A percentile compares a stretch with the other conserved stretches of the same genome.
These are phyloP conservation scores for Aphidius gifuensis DNA, from an alignment of 1,140 invertebrate genomes.

Conservation along the genomic window DNA sequence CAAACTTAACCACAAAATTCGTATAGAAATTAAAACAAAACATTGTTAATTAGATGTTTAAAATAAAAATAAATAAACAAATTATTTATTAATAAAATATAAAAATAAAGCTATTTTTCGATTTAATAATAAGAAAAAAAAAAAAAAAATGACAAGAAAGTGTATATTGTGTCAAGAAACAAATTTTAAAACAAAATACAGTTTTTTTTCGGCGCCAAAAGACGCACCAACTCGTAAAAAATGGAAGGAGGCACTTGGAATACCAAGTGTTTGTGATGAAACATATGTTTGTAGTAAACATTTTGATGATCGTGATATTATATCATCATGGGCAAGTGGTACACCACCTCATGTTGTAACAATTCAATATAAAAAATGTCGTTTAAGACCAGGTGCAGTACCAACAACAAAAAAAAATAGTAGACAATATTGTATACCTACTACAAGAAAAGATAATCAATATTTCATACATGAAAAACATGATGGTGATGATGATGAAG, in stretches of 20 bases:
- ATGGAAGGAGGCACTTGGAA: slow-evolving; percentile 45
- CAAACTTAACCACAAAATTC: too few relatives aligned
- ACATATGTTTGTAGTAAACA: slow-evolving; percentile 51
- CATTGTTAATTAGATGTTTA: too few relatives aligned
- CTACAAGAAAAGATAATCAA: too few relatives aligned
- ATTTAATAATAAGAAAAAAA: too few relatives aligned
- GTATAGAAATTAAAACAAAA: too few relatives aligned
- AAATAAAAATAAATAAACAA: too few relatives aligned
- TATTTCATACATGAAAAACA: too few relatives aligned
- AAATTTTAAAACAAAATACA: slow-evolving; percentile 48
- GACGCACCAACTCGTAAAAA: slow-evolving; percentile 43
- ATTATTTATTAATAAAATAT: too few relatives aligned
- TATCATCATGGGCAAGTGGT: slow-evolving; percentile 50
- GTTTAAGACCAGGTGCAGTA: slow-evolving; percentile 44
- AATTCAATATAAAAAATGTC: slow-evolving; percentile 52
- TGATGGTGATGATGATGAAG: too few relatives aligned
- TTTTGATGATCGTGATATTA: slow-evolving; percentile 46
- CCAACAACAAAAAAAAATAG: slow-evolving; percentile 28
- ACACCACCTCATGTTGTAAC: slow-evolving; percentile 48
- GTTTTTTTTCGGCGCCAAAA: slow-evolving; percentile 51
- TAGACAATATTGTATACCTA: too few relatives aligned
- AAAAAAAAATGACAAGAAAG: slow-evolving; percentile 45
- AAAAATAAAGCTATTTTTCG: too few relatives aligned
- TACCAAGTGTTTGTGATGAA: slow-evolving; percentile 46
- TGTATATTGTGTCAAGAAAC: slow-evolving; percentile 48